Conservation (phyloP, 2,888 invertebrate species). For the Slavum lentiscoides region DNA sequence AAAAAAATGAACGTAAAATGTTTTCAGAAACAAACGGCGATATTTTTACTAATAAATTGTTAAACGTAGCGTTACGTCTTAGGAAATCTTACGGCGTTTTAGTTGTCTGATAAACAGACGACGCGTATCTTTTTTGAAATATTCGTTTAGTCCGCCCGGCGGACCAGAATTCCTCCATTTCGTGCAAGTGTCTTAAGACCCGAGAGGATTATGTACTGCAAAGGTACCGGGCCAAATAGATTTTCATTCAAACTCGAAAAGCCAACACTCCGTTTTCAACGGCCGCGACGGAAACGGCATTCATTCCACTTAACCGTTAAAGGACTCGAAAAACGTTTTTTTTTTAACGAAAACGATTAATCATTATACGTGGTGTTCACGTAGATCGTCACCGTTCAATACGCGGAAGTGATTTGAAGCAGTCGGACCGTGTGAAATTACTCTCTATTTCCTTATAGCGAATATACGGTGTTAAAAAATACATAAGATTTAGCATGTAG, state of each 20-base stretch:
- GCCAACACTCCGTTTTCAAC: not conserved
- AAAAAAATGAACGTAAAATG: no score
- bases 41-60: no score
- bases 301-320: not conserved
- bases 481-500: no score
- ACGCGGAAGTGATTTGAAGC: no score
- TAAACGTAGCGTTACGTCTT: not conserved
- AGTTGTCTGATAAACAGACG: no score
- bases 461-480: no score
- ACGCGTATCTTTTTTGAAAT: not conserved
- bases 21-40: no score
- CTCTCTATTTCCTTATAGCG: no score
- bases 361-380: no score
- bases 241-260: conserved; percentile 26
- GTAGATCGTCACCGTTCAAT: no score
- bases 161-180: not conserved
- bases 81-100: not conserved
- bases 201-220: conserved; percentile 26
- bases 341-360: no score
- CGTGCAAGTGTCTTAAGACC: conserved; percentile 9
- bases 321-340: not conserved
- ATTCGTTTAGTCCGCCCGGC: not conserved
- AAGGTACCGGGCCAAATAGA: conserved; percentile 2
- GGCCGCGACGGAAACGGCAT: not conserved
- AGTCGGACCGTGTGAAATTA: no score